These are phyloP conservation scores for Benitochromis conjunctus DNA, from an alignment of 2,113 vertebrate species.

Conservation along the genomic window DNA sequence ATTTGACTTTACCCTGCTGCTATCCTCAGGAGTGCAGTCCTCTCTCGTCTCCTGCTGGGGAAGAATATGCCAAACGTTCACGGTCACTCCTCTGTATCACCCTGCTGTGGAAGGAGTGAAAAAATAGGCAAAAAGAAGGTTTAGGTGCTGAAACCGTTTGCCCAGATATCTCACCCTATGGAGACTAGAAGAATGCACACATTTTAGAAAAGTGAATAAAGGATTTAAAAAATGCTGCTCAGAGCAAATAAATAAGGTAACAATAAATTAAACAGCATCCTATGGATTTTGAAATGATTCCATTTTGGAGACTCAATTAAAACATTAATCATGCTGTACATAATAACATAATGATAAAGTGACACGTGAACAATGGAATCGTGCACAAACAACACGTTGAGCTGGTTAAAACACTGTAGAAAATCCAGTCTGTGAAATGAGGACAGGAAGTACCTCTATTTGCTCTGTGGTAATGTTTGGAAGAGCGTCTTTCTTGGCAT, in stretches of 20 bases:
- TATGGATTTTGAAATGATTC: background rate
- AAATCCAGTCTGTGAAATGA: background rate
- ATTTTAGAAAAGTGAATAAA: background rate
- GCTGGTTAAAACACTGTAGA: background rate
- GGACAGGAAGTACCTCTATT: background rate
- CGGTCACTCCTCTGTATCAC: background rate
- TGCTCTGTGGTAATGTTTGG: background rate
- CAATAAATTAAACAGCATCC: background rate
- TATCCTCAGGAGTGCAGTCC: background rate
- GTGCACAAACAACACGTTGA: background rate
- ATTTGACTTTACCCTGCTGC: background rate
- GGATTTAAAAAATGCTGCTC: accelerated
- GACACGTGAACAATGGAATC: background rate
- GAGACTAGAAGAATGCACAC: background rate
- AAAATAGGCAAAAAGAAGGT: background rate
- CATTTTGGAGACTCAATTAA: background rate
- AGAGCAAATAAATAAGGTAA: background rate
- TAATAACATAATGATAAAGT: background rate
- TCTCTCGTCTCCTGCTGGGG: background rate
- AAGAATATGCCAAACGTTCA: background rate
- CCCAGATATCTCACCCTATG: background rate
- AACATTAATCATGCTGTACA: background rate
- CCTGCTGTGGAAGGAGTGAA: background rate
- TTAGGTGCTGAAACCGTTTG: background rate
- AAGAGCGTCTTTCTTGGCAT: background rate